Conservation (phyloP, 2,113 vertebrate species). For the Amphiprion ocellaris region DNA sequence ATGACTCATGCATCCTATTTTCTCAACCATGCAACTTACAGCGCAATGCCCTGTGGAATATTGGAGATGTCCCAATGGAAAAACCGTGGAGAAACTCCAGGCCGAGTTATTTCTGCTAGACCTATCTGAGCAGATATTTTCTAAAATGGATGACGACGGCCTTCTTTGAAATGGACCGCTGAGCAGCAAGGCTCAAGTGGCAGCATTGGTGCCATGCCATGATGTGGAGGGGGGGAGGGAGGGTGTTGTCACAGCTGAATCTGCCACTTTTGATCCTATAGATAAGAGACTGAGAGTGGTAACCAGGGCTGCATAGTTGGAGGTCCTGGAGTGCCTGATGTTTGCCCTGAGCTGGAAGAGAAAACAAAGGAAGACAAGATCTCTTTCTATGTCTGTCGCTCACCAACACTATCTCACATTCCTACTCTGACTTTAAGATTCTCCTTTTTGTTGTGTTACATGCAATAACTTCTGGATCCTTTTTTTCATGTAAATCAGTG, state of each 20-base stretch:
- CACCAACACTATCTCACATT: not conserved
- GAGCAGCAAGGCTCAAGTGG: conserved; percentile 69
- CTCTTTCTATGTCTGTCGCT: conserved; percentile 44
- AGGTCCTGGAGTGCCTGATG: conserved; percentile 56
- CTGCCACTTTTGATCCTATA: conserved; percentile 71
- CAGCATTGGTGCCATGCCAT: conserved; percentile 72
- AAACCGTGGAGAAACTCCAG: conserved; percentile 39
- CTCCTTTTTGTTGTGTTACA: not conserved
- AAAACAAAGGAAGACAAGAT: conserved; percentile 61
- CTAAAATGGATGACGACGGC: conserved; percentile 39
- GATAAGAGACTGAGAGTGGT: conserved; percentile 65
- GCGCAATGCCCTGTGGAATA: conserved; percentile 27
- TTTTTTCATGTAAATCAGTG: not conserved
- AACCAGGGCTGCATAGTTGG: conserved; percentile 70
- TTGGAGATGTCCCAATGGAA: conserved; percentile 64
- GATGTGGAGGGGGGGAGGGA: not conserved
- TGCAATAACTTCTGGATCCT: not conserved
- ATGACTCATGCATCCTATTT: conserved; percentile 41
- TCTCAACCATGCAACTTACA: conserved; percentile 26
- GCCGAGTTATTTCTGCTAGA: conserved; percentile 39
- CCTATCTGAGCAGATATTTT: conserved; percentile 56
- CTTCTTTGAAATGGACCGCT: conserved; percentile 66
- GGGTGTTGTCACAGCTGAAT: conserved; percentile 70
- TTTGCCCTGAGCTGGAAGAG: conserved; percentile 42
- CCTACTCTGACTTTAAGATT: not conserved